phyloP scores from a whole-genome alignment of 2,113 vertebrate genomes.

The Jacana jacana region DNA sequence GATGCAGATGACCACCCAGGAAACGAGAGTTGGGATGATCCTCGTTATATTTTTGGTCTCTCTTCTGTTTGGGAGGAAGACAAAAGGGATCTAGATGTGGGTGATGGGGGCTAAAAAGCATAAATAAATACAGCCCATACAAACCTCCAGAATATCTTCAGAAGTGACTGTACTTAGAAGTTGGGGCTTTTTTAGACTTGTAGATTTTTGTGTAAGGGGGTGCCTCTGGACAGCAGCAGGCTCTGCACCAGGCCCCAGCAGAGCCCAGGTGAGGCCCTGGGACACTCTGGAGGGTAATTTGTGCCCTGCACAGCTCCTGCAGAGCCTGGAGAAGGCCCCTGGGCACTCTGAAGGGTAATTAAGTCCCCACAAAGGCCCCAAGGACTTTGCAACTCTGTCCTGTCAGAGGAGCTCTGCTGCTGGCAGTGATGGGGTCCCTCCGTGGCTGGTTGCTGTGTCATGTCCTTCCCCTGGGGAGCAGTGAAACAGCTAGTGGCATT shows the following conservation, averaged over 20 bases:
- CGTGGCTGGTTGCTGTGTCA: neutral
- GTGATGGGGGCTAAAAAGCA: neutral
- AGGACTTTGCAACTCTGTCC: neutral
- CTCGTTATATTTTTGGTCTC: neutral
- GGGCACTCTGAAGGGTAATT: no score
- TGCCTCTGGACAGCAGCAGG: neutral
- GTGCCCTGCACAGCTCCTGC: neutral
- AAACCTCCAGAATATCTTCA: neutral
- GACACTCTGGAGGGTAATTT: conserved; percentile 35
- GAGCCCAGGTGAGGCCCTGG: neutral
- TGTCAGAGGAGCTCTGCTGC: neutral
- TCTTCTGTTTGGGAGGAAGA: neutral
- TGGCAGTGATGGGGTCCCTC: neutral
- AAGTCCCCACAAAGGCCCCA: no score
- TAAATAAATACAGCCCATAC: neutral
- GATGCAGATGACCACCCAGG: neutral
- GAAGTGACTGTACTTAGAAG: neutral
- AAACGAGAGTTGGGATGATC: neutral
- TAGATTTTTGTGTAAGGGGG: neutral
- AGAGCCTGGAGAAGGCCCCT: neutral
- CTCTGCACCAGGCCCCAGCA: neutral
- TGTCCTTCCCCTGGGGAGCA: neutral
- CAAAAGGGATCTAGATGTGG: neutral
- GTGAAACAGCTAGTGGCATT: neutral
- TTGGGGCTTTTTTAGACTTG: neutral